Evolutionary conservation across 1,140 invertebrate species (phyloP).

Genomic region (Batillaria attramentaria): DNA sequence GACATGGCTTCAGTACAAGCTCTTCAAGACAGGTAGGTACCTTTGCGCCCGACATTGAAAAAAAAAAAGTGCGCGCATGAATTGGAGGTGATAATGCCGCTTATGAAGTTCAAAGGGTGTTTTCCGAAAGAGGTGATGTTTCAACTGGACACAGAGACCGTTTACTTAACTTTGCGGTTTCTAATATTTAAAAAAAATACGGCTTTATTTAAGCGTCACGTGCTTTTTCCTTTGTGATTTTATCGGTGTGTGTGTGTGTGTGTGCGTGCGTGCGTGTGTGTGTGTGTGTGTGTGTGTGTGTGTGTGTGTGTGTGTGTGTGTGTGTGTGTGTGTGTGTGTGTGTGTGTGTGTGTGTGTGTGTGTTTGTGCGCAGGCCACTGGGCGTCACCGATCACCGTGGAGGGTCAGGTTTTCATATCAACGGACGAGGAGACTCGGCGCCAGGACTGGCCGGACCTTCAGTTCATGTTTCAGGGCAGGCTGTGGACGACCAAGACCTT

Average conservation of each 20-base stretch:
- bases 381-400: constrained; percentile 38
- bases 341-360: not conserved
- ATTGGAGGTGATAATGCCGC: not conserved
- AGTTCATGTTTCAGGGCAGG: constrained; percentile 41
- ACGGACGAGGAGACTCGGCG: constrained; percentile 32
- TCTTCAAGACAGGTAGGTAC: constrained; percentile 34
- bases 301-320: not conserved
- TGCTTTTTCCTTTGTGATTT: not conserved
- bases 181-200: not conserved
- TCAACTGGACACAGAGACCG: too few relatives aligned
- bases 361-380: not conserved
- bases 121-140: not conserved
- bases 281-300: too few relatives aligned
- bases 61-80: not conserved
- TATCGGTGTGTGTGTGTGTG: not conserved
- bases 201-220: too few relatives aligned
- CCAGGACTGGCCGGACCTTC: constrained; percentile 34
- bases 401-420: constrained; percentile 38
- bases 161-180: too few relatives aligned
- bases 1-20: constrained; percentile 34
- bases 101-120: not conserved
- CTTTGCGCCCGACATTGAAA: too few relatives aligned
- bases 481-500: constrained; percentile 38
- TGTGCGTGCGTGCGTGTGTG: not conserved
- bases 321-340: too few relatives aligned